Percentiles rank a stretch among this genome's conserved stretches.
Evolutionary conservation across 2,888 invertebrate genomes (phyloP).

Genomic region (Maniola hyperantus): DNA sequence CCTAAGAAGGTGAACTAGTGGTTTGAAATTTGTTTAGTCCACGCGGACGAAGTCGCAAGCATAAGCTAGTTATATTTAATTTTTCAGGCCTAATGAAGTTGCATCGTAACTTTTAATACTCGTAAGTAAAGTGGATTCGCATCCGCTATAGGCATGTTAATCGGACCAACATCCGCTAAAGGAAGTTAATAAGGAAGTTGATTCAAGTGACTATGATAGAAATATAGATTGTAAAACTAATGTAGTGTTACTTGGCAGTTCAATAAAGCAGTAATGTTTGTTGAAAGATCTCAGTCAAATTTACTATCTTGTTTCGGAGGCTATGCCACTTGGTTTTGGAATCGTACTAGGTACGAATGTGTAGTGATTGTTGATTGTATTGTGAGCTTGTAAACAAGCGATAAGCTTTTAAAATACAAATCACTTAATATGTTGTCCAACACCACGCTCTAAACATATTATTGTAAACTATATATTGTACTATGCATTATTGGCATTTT

Average conservation of each 20-base stretch:
- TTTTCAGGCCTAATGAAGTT: too few relatives aligned
- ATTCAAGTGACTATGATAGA: neutral
- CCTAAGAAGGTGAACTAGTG: too few relatives aligned
- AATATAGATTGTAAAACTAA: neutral
- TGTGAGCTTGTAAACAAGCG: neutral
- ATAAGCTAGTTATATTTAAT: neutral
- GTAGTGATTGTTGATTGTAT: neutral
- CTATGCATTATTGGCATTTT: neutral
- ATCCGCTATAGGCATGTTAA: conserved; percentile 53
- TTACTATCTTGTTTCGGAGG: neutral
- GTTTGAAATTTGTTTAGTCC: too few relatives aligned
- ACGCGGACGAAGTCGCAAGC: too few relatives aligned
- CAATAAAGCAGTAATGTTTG: neutral
- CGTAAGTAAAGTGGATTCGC: conserved; percentile 30
- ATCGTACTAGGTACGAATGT: neutral
- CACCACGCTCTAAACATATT: neutral
- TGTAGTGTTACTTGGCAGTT: neutral
- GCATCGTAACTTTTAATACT: neutral
- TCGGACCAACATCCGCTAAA: conserved; percentile 32
- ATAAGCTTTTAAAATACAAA: neutral
- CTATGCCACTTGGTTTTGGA: neutral
- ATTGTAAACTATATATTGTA: too few relatives aligned
- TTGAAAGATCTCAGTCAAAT: neutral
- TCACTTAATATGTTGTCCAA: neutral
- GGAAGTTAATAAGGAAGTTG: conserved; percentile 11